A percentile compares a stretch with the other conserved stretches of the same genome.
These are phyloP conservation scores for Tethya wilhelma DNA, from an alignment of 37 sponge, comb jelly and placozoan species.

Conservation along the genomic window DNA sequence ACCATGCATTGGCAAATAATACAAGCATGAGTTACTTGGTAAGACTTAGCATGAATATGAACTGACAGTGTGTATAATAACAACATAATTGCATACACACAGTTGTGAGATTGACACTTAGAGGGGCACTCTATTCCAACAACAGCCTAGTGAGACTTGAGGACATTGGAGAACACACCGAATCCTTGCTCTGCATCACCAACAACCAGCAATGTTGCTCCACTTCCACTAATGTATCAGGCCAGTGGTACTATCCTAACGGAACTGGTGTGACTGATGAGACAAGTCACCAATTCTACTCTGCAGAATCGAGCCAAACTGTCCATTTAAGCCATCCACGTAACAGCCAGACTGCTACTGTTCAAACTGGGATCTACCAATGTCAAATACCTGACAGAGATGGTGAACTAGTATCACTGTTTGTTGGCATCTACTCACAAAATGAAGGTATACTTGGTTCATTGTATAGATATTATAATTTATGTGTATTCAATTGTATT, in stretches of 20 bases:
- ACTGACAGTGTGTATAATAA: no score
- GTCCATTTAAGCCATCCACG: background rate
- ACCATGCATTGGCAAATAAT: no score
- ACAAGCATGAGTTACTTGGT: no score
- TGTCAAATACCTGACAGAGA: background rate
- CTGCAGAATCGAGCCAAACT: background rate
- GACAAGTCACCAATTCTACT: background rate
- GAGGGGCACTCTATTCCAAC: background rate
- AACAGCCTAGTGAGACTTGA: background rate
- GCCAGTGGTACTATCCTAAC: background rate
- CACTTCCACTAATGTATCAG: background rate
- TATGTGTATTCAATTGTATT: background rate
- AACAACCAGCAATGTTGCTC: background rate
- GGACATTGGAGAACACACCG: background rate
- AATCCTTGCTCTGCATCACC: background rate
- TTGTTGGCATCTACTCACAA: slow-evolving; percentile 3
- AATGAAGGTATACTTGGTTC: slow-evolving; percentile 4
- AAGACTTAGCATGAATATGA: no score
- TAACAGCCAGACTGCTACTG: background rate
- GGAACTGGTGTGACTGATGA: background rate
- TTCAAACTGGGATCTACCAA: background rate
- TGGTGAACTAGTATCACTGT: background rate
- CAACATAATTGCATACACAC: background rate
- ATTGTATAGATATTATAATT: background rate
- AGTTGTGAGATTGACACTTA: background rate